Conservation (phyloP, 2,888 invertebrate species). For the Drosophila ezoana region DNA sequence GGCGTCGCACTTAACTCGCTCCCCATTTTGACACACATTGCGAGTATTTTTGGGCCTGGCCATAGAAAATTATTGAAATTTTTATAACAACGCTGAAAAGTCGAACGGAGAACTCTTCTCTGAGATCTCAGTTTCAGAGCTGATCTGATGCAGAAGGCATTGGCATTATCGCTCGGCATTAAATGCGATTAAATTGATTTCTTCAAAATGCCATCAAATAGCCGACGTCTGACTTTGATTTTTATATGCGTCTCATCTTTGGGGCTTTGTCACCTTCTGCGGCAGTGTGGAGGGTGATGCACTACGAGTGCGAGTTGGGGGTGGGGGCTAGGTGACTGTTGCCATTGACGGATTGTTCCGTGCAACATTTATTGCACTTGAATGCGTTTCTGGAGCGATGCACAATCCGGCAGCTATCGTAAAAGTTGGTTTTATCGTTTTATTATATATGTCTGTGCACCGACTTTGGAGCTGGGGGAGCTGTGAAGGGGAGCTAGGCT, state of each 20-base stretch:
- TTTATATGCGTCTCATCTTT: conserved; percentile 60
- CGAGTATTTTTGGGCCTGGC: conserved; percentile 64
- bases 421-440: conserved; percentile 76
- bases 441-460: conserved; percentile 57
- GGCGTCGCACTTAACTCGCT: conserved; percentile 72
- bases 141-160: conserved; percentile 49
- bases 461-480: conserved; percentile 30
- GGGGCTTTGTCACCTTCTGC: conserved; percentile 52
- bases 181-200: conserved; percentile 80
- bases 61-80: conserved; percentile 72
- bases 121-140: conserved; percentile 20
- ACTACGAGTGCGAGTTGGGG: neutral
- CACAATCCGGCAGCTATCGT: conserved; percentile 55
- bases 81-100: conserved; percentile 62
- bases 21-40: conserved; percentile 58
- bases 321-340: neutral
- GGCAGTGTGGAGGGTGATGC: neutral
- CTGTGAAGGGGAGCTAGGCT: conserved; percentile 5
- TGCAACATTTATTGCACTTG: conserved; percentile 77
- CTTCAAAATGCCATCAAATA: conserved; percentile 73
- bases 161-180: conserved; percentile 67
- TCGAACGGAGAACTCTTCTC: neutral
- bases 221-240: conserved; percentile 63
- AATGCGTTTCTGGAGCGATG: conserved; percentile 41
- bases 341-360: conserved; percentile 65